Evolutionary conservation across 2,888 invertebrate species (phyloP), one percentile per base, ranked within the genome.

Genomic region (Microctonus brassicae): DNA sequence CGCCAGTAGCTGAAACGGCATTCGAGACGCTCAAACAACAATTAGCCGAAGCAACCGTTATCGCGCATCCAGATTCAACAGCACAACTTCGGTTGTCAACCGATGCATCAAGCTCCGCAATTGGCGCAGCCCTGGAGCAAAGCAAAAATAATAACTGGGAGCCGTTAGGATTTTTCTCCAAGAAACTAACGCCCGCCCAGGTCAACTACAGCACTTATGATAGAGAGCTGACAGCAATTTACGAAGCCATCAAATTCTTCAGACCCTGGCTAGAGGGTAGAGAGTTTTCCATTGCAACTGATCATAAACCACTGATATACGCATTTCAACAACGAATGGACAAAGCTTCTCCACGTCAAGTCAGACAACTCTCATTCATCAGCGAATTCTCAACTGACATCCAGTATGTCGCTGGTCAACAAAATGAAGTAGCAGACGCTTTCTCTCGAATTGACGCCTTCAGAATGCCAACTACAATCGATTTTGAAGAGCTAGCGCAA

Each of bases 371-470:
- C n/a, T 13, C 13, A 2, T 39, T 39, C 11, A 39, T 39, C 39
- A 39, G 39, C 13, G 2, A 53, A 17, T 53, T 53, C 17, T 10
- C 53, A 3, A 53, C 7, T 3, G 17, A 53, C 22, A 53, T 53
- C 53, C 3, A 3, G 6, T 20, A 20, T 24, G 11, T 53, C 22
- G 17, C 9, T 0, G 79, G 81, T 0, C 0, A 13, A 2, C 70
- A 74, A 0, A 83, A 82, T 17, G 42, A 70, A 1, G 77, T 79
- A 0, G 80, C 81, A 0, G 81, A 82, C 62, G 70, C 78, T 0
- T 58, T 82, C 5, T 80, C 77, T 0, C 69, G 81, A 11, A 7
- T 79, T 0, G 70, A 77, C 7, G 34, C 64, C 3, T 72, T 77
- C 26, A 55, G 72, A 17, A 66, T 77, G 62, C 74, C 72, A 0